phyloP scores from a whole-genome alignment of 2,888 invertebrate genomes.

The Phrixothrix hirtus region DNA sequence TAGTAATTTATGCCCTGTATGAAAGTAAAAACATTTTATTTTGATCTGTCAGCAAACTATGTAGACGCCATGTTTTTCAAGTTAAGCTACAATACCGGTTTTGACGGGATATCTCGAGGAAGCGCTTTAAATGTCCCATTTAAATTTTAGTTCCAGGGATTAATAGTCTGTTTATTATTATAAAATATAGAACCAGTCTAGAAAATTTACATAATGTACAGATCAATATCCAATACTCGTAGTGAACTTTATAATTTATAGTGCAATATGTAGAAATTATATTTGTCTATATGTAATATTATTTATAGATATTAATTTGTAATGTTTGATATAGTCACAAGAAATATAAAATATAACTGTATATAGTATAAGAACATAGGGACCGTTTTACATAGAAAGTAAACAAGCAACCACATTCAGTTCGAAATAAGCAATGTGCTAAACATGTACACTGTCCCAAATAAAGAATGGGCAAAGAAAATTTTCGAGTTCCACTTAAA shows the following conservation, averaged over 20 bases:
- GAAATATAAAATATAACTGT: neutral
- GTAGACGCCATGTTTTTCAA: slow-evolving; percentile 16
- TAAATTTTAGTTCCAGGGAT: slow-evolving; percentile 7
- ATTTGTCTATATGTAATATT: neutral
- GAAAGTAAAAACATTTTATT: slow-evolving; percentile 17
- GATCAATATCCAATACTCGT: neutral
- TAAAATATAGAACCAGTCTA: slow-evolving; percentile 7
- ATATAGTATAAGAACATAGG: too few relatives aligned
- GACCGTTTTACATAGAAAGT: too few relatives aligned
- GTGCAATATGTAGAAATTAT: neutral
- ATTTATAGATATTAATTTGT: neutral
- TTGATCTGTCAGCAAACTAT: slow-evolving; percentile 17
- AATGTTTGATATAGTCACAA: neutral
- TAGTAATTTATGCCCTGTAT: slow-evolving; percentile 9
- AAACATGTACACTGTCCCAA: too few relatives aligned
- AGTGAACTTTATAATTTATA: neutral
- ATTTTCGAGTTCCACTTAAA: too few relatives aligned
- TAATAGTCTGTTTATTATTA: slow-evolving; percentile 12
- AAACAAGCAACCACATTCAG: too few relatives aligned
- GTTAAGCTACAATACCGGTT: slow-evolving; percentile 15
- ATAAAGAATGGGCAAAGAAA: too few relatives aligned
- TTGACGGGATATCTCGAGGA: slow-evolving; percentile 11
- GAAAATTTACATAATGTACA: slow-evolving; percentile 11
- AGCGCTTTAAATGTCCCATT: slow-evolving; percentile 13
- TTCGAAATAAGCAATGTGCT: too few relatives aligned